Base-by-base conservation (phyloP, 1,140 invertebrate species). In the Hylyphantes graminicola region DNA sequence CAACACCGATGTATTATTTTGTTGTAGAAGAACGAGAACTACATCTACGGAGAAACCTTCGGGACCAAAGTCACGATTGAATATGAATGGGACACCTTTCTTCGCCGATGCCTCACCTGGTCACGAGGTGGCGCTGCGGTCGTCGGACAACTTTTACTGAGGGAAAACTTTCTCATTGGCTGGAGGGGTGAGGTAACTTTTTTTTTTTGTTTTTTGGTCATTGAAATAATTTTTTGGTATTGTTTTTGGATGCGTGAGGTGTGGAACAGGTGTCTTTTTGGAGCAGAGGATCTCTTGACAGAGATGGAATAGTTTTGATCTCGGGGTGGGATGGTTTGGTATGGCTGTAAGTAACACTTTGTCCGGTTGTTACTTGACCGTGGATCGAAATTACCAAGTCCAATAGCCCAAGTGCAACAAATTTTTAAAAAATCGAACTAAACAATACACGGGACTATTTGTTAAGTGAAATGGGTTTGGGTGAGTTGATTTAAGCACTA, bases 181-280 rank as follows among this genome's bases (percentile, higher is more conserved):
- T 63, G 55, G 48, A 64, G 65, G 51, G 35, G 35, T 35, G 35
- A 35, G 35, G 65, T 65, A 15, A 55, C 65, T 81, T 63, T 68
- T 81, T 50, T 70, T 73, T n/a, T 21, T 81, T 53, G 21, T 74
- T 74, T 74, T 51, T 74, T 74, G 72, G 17, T 65, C 17, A 50
- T 51, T 80, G n/a, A 54, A 67, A 64, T 67, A 21, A 11, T 54
- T 74, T 12, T 57, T 74, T 13, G 12, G 8, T 12, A 11, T 17
- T 15, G 13, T 72, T 11, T 15, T 72, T 72, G 15, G 8, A 13
- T 51, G 15, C 21, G 15, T 72, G 12, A 50, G 59, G 35, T 35
- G 48, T 17, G 54, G 70, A 80, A 80, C 77, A 80, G 77, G 77
- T 80, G 77, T 70, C 77, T 53, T 80, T 80, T 80, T 80, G 59